Percentiles rank a stretch among this genome's conserved stretches.
These are phyloP conservation scores for Melopsittacus undulatus DNA, from an alignment of 2,797 vertebrate genomes.

Conservation along the genomic window DNA sequence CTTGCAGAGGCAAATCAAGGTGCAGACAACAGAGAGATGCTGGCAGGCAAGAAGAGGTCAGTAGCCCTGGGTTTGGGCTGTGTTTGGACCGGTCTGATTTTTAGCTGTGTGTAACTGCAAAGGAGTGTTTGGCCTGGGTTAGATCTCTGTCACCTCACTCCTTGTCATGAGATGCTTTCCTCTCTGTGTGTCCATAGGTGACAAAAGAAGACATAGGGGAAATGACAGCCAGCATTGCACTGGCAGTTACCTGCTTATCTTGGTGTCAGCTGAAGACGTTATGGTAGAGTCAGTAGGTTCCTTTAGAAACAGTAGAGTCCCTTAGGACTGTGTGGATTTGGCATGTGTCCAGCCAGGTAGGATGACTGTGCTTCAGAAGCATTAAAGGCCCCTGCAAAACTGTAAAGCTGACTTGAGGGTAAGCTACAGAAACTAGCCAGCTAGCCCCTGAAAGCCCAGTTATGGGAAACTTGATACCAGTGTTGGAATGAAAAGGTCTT, in stretches of 20 bases:
- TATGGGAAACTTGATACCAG: not conserved
- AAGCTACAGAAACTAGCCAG: not conserved
- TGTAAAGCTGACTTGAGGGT: not conserved
- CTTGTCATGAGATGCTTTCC: not conserved
- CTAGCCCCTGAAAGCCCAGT: not conserved
- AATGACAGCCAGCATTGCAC: not conserved
- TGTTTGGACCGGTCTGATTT: not conserved
- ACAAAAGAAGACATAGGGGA: not conserved
- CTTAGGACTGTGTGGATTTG: not conserved
- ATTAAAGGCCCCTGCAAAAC: not conserved
- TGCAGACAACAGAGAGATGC: not conserved
- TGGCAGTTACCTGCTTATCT: not conserved
- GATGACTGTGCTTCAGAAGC: not conserved
- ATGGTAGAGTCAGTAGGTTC: not conserved
- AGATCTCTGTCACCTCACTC: not conserved
- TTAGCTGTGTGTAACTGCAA: not conserved
- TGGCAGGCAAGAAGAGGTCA: fast-evolving
- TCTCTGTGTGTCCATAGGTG: not conserved
- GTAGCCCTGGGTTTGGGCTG: not conserved
- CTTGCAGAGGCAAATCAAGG: not conserved
- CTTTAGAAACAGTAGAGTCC: not conserved
- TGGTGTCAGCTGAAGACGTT: not conserved
- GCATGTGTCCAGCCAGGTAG: not conserved
- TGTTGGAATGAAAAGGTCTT: not conserved
- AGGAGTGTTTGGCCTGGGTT: not conserved